Percentiles rank a stretch among this genome's conserved stretches.
Conservation (phyloP, 1,140 invertebrate species). For the Thalassaphorura encarpata region DNA sequence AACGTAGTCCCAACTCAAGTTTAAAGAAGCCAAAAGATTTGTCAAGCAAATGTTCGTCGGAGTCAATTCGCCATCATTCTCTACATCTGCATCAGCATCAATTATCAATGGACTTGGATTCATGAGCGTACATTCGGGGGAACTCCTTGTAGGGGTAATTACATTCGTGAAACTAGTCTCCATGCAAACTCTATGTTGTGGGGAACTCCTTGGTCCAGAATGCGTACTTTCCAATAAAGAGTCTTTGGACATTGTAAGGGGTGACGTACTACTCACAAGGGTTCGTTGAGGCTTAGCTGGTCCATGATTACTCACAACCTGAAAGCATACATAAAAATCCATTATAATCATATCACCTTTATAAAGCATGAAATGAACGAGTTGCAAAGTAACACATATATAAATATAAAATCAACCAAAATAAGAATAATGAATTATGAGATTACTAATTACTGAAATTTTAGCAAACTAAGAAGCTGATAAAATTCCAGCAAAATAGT, state of each 20-base stretch:
- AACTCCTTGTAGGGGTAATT: slow-evolving; percentile 40
- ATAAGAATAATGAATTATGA: slow-evolving; percentile 12
- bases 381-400: neutral
- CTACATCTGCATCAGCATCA: slow-evolving; percentile 23
- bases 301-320: slow-evolving; percentile 65
- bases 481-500: too few species aligned
- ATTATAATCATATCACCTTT: too few species aligned
- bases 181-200: slow-evolving; percentile 50
- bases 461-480: too few species aligned
- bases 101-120: slow-evolving; percentile 28
- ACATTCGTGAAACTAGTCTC: slow-evolving; percentile 65
- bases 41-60: slow-evolving; percentile 32
- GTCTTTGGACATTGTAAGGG: slow-evolving; percentile 33
- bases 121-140: slow-evolving; percentile 24
- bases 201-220: slow-evolving; percentile 32
- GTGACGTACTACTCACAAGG: slow-evolving; percentile 35
- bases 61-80: slow-evolving; percentile 29
- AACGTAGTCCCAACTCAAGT: slow-evolving; percentile 32
- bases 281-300: slow-evolving; percentile 57
- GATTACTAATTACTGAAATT: too few species aligned
- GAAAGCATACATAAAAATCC: too few species aligned
- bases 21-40: slow-evolving; percentile 32
- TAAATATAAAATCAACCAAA: neutral
- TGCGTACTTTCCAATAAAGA: slow-evolving; percentile 6
- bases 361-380: too few species aligned